Evolutionary conservation across 92 coral and sea anemone species (phyloP).

Genomic region (Heliopora coerulea): DNA sequence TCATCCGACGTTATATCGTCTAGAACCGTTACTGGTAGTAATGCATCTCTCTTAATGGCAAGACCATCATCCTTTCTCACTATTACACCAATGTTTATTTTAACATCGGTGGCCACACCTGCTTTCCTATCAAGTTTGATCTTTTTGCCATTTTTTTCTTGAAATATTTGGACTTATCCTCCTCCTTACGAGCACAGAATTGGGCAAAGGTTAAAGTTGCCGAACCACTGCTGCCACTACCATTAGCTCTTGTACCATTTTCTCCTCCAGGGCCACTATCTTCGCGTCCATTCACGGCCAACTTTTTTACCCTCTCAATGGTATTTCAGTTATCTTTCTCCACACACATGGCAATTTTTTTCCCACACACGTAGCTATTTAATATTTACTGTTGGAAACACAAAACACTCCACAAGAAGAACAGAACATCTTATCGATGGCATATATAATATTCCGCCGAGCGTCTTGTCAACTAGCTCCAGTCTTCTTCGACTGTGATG

Average conservation of each 20-base stretch:
- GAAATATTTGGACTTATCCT: constrained; percentile 39
- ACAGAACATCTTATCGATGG: constrained; percentile 36
- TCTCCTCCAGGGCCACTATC: background rate
- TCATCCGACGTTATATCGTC: constrained; percentile 54
- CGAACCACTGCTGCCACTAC: constrained; percentile 1
- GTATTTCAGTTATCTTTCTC: background rate
- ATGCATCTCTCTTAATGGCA: constrained; percentile 48
- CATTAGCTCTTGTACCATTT: constrained; percentile 13
- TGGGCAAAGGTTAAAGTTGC: constrained; percentile 50
- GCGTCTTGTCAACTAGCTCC: background rate
- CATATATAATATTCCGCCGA: background rate
- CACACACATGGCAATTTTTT: constrained; percentile 22
- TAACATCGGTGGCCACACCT: constrained; percentile 28
- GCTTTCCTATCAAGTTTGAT: constrained; percentile 16
- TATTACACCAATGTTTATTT: constrained; percentile 61
- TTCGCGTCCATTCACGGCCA: too few species aligned
- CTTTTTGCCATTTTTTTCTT: constrained; percentile 27
- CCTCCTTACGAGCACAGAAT: constrained; percentile 52
- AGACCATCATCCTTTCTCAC: constrained; percentile 53
- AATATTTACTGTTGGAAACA: constrained; percentile 29
- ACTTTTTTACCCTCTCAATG: background rate
- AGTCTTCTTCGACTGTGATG: background rate
- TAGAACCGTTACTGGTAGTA: constrained; percentile 63
- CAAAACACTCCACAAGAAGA: constrained; percentile 45
- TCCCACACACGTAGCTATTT: constrained; percentile 46